Percentiles rank a stretch among this genome's conserved stretches.
phyloP scores from a whole-genome alignment of 2,113 vertebrate species.

The Xyliphius kryptos region DNA sequence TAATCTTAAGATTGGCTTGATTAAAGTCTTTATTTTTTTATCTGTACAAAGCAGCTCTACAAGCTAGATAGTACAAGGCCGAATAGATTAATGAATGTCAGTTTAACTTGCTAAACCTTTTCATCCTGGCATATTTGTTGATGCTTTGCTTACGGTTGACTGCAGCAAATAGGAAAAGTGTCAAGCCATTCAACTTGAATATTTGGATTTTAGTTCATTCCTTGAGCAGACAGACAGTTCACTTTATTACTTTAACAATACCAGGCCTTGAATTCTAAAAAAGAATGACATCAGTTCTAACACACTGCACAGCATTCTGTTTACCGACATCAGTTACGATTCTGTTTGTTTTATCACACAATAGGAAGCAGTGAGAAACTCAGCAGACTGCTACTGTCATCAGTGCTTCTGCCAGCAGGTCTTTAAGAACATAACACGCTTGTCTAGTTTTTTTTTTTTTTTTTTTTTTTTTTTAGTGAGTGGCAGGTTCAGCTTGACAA shows the following conservation, averaged over 20 bases:
- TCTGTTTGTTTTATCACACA: background rate
- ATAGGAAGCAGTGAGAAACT: background rate
- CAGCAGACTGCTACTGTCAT: background rate
- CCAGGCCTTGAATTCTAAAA: background rate
- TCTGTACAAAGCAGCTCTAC: background rate
- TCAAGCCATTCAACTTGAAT: background rate
- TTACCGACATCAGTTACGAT: background rate
- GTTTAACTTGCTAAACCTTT: background rate
- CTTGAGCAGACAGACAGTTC: background rate
- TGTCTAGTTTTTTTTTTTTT: no score
- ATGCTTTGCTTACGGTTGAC: background rate
- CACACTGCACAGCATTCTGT: background rate
- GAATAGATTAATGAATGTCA: slow-evolving; percentile 3
- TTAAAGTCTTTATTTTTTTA: background rate
- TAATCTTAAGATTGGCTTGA: no score
- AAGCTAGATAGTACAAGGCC: background rate
- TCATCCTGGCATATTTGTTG: background rate
- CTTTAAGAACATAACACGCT: background rate
- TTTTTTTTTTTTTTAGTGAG: no score
- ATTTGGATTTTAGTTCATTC: background rate
- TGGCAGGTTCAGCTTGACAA: background rate
- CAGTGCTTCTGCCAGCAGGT: background rate
- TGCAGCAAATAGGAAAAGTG: background rate
- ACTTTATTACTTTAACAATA: background rate
- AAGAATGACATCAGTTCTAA: background rate